phyloP scores from a whole-genome alignment of 2,888 invertebrate genomes.

The Coremacera marginata region DNA sequence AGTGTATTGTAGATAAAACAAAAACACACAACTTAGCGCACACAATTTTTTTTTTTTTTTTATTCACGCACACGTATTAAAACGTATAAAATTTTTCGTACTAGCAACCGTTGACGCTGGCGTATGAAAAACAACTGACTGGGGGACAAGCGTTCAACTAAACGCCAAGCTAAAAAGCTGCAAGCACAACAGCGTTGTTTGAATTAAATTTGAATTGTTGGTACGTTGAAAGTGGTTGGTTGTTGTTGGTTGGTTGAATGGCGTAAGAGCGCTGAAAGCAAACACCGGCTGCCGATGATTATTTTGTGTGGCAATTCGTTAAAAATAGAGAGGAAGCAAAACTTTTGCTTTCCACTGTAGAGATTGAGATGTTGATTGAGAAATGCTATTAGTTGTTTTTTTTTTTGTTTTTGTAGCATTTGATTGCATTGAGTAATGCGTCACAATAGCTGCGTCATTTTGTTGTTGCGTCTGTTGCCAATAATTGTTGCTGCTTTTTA shows the following conservation, averaged over 20 bases:
- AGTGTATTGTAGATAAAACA: background rate
- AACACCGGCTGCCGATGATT: slow-evolving; percentile 2
- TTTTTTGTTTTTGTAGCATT: background rate
- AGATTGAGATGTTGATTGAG: background rate
- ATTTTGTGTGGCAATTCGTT: background rate
- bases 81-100: background rate
- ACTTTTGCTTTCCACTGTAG: background rate
- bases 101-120: slow-evolving; percentile 35
- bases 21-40: slow-evolving; percentile 12
- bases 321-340: background rate
- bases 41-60: slow-evolving; percentile 1
- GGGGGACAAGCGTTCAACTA: slow-evolving; percentile 14
- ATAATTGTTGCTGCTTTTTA: no score
- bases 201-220: no score
- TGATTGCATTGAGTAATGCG: slow-evolving; percentile 10
- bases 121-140: slow-evolving; percentile 49
- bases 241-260: background rate
- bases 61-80: background rate
- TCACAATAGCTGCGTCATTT: slow-evolving; percentile 46
- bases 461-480: background rate
- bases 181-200: background rate
- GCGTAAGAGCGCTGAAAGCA: background rate
- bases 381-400: slow-evolving; percentile 23
- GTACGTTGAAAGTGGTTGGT: no score
- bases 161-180: slow-evolving; percentile 10